Percentiles rank a stretch among this genome's conserved stretches.
phyloP scores from a whole-genome alignment of 2,888 invertebrate species.

The Hemicrepidius hirtus region DNA sequence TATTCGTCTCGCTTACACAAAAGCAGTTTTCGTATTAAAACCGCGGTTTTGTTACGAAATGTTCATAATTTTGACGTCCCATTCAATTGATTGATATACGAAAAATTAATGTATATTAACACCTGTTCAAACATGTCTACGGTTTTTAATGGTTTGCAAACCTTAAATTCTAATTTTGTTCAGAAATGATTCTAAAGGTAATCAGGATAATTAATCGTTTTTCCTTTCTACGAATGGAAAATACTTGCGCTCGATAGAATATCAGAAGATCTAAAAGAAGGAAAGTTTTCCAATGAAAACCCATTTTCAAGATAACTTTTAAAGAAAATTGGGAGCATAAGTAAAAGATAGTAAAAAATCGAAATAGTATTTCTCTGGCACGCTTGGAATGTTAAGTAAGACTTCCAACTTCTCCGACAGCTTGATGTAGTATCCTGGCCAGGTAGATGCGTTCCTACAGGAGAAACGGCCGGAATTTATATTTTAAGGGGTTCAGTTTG shows the following conservation, averaged over 20 bases:
- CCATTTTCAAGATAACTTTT: constrained; percentile 38
- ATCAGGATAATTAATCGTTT: constrained; percentile 22
- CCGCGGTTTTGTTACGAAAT: constrained; percentile 26
- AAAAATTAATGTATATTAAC: constrained; percentile 35
- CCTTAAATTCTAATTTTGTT: constrained; percentile 25
- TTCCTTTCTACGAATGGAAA: background rate
- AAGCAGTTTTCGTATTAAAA: constrained; percentile 20
- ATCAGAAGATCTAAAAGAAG: constrained; percentile 16
- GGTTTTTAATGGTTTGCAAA: constrained; percentile 30
- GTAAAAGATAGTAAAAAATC: constrained; percentile 54
- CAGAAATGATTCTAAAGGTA: constrained; percentile 11
- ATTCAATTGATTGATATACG: constrained; percentile 33
- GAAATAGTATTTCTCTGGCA: constrained; percentile 55
- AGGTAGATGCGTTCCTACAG: constrained; percentile 57
- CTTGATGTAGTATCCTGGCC: constrained; percentile 65
- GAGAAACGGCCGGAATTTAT: constrained; percentile 61
- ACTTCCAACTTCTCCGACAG: constrained; percentile 64
- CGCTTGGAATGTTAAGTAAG: constrained; percentile 63
- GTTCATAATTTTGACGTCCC: constrained; percentile 12
- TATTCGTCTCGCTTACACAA: constrained; percentile 32
- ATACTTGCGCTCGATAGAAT: constrained; percentile 21
- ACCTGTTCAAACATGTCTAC: constrained; percentile 33
- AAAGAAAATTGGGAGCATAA: constrained; percentile 43
- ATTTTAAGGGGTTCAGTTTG: constrained; percentile 61
- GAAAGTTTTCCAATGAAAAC: constrained; percentile 24